Evolutionary conservation across 2,888 invertebrate genomes (phyloP).

Genomic region (Sipha maydis): DNA sequence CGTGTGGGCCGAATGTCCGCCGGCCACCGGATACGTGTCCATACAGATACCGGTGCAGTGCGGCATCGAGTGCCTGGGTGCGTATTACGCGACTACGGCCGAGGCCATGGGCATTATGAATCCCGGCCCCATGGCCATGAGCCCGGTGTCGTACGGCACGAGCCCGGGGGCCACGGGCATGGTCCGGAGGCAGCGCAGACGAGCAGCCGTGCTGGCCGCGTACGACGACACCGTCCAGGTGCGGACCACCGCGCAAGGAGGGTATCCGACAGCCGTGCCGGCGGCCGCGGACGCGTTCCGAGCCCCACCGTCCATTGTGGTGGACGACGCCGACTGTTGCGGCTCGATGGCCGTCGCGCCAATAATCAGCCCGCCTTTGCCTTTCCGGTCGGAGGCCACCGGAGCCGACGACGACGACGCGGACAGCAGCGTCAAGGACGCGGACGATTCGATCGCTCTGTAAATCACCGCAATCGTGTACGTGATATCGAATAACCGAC

Average conservation of each 20-base stretch:
- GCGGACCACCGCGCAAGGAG: conserved; percentile 41
- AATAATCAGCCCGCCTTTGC: conserved; percentile 46
- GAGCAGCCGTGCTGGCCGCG: conserved; percentile 37
- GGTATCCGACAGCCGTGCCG: conserved; percentile 15
- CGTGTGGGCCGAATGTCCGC: conserved; percentile 69
- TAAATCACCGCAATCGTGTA: neutral
- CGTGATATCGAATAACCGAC: neutral
- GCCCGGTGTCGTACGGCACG: neutral
- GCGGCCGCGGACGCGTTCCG: neutral
- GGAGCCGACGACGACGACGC: neutral
- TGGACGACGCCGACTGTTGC: conserved; percentile 10
- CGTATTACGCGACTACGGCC: conserved; percentile 71
- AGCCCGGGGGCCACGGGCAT: no score
- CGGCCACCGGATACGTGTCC: conserved; percentile 67
- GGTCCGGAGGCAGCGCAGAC: conserved; percentile 4
- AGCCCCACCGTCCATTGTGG: conserved; percentile 3
- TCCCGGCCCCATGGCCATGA: neutral
- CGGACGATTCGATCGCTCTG: conserved; percentile 41
- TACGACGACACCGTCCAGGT: conserved; percentile 39
- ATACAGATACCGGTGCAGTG: conserved; percentile 68
- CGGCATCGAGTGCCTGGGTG: conserved; percentile 72
- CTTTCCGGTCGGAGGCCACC: conserved; percentile 10
- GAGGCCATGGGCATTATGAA: conserved; percentile 62
- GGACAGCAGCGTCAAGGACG: neutral
- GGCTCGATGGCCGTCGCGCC: conserved; percentile 9